Conservation (phyloP, 2,888 invertebrate species). For the Metacarcinus magister region DNA sequence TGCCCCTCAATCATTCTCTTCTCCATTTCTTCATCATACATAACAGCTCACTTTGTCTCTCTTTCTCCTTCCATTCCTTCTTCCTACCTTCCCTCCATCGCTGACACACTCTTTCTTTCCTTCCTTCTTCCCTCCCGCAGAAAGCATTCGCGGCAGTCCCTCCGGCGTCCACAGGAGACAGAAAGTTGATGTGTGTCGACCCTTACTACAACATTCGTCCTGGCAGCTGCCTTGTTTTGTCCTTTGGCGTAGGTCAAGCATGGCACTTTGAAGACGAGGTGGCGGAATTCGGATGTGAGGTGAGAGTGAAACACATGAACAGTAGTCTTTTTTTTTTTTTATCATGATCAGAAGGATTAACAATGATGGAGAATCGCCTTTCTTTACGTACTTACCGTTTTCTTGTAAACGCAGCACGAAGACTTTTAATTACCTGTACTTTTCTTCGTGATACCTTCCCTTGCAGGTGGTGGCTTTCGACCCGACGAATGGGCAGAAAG, state of each 20-base stretch:
- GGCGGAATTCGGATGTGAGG: constrained; percentile 58
- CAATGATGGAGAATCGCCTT: neutral
- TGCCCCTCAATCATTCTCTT: no score
- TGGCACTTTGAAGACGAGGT: constrained; percentile 62
- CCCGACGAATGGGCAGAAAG: neutral
- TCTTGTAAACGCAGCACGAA: neutral
- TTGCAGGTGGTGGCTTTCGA: neutral
- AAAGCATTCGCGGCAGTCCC: constrained; percentile 37
- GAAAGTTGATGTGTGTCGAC: constrained; percentile 47
- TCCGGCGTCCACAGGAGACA: neutral
- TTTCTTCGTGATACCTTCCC: neutral
- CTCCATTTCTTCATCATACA: no score
- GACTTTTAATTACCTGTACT: neutral
- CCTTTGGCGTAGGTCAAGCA: constrained; percentile 39
- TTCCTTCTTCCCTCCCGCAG: neutral
- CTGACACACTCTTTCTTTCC: neutral
- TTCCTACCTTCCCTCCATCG: neutral
- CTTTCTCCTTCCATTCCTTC: neutral
- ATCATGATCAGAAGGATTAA: neutral
- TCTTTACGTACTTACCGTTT: neutral
- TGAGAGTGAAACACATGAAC: neutral
- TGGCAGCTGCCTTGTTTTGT: constrained; percentile 43
- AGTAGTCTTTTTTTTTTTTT: neutral
- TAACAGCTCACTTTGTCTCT: neutral
- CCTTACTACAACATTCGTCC: neutral